Base-by-base conservation (phyloP, 1,140 invertebrate genomes). In the Heliconius congener region DNA sequence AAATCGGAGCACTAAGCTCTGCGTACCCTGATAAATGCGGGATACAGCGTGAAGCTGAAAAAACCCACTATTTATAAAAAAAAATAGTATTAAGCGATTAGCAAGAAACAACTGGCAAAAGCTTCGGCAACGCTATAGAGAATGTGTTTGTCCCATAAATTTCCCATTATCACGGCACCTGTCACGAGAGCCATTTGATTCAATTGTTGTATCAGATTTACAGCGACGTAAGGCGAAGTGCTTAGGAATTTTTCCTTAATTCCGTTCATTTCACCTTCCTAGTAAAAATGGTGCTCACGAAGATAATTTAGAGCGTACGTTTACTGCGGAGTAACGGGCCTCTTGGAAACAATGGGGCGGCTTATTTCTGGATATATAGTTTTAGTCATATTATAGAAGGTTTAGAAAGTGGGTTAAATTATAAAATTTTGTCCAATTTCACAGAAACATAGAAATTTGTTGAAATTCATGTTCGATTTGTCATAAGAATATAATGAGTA, bases 141-240 rank as follows among this genome's bases (percentile, higher is more conserved):
- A 78, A 79, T 78, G 71, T 60, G 74, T 52, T 52, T 52, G 39
- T 82, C 50, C 50, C 50, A 87, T 91, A 90, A 91, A 90, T 90
- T 83, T 79, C 55, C 77, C 86, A 87, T 91, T 90, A 91, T 90
- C 87, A 80, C 84, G 73, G 77, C 71, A 74, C 60, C 85, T 82
- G 87, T 88, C 88, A 78, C 42, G 83, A 85, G 84, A 80, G 81
- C 89, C 79, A 83, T 90, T 90, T 86, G 83, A 91, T 91, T 90
- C 90, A 90, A 91, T 91, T 91, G 85, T 78, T 84, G 78, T 52
- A 71, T 37, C 76, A 78, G 83, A 91, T 90, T 89, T 90, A 91
- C 82, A 77, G 77, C 78, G 73, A 77, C 66, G 79, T 71, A 46
- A 16, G 13, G 42, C 42, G 42, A 46, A 46, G 71, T 81, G 75